Conservation (phyloP, 2,888 invertebrate genomes). For the Pyrrhia umbra region DNA sequence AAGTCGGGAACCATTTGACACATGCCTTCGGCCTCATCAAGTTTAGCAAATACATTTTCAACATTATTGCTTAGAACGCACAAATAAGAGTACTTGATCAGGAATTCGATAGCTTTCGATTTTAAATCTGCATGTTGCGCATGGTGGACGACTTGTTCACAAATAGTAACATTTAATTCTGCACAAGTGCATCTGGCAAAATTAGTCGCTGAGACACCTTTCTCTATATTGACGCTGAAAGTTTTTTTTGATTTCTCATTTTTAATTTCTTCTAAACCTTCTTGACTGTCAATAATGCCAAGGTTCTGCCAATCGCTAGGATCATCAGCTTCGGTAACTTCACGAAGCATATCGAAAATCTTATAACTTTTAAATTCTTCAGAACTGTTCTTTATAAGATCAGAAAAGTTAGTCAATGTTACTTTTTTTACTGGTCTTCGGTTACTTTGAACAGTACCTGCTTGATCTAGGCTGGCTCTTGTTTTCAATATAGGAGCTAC, state of each 20-base stretch:
- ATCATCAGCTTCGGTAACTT: conserved; percentile 76
- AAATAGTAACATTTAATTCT: conserved; percentile 79
- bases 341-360: conserved; percentile 78
- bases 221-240: conserved; percentile 77
- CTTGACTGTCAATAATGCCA: conserved; percentile 78
- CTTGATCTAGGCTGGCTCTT: conserved; percentile 51
- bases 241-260: conserved; percentile 61
- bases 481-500: conserved; percentile 76
- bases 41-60: conserved; percentile 72
- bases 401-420: conserved; percentile 73
- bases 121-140: conserved; percentile 83
- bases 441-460: conserved; percentile 1
- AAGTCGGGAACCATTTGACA: conserved; percentile 66
- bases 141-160: conserved; percentile 82
- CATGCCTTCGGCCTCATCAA: conserved; percentile 77
- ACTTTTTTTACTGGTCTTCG: conserved; percentile 77
- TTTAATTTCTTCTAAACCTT: conserved; percentile 62
- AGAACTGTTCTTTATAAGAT: conserved; percentile 59
- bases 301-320: conserved; percentile 79
- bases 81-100: conserved; percentile 75
- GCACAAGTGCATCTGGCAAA: conserved; percentile 81
- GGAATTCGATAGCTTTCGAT: conserved; percentile 78
- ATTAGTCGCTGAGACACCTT: conserved; percentile 78
- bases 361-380: conserved; percentile 60
- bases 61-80: conserved; percentile 75